phyloP scores from a whole-genome alignment of 2,113 vertebrate genomes.

The Lepus timidus region DNA sequence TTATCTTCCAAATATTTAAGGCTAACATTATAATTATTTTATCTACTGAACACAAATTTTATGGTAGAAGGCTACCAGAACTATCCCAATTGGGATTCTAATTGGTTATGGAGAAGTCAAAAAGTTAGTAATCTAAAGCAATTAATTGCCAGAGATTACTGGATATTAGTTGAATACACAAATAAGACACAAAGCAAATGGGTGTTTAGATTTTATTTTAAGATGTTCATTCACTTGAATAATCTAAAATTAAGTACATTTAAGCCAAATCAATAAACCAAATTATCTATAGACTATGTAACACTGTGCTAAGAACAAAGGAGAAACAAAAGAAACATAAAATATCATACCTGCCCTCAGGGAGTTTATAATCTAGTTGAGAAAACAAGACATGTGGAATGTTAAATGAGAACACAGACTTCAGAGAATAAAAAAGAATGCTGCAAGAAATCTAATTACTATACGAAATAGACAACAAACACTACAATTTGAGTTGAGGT shows the following conservation, averaged over 20 bases:
- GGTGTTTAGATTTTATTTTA: slow-evolving; percentile 66
- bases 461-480: slow-evolving; percentile 47
- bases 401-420: slow-evolving; percentile 76
- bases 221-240: slow-evolving; percentile 66
- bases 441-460: slow-evolving; percentile 56
- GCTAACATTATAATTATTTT: slow-evolving; percentile 60
- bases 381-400: slow-evolving; percentile 79
- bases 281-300: slow-evolving; percentile 62
- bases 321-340: slow-evolving; percentile 76
- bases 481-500: slow-evolving; percentile 44
- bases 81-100: slow-evolving; percentile 54
- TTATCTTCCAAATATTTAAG: slow-evolving; percentile 66
- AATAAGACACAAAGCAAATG: slow-evolving; percentile 65
- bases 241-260: slow-evolving; percentile 70
- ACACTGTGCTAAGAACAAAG: slow-evolving; percentile 65
- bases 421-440: slow-evolving; percentile 73
- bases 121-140: slow-evolving; percentile 75
- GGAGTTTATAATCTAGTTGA: slow-evolving; percentile 80
- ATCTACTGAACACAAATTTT: slow-evolving; percentile 64
- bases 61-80: slow-evolving; percentile 40
- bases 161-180: slow-evolving; percentile 71
- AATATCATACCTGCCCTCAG: slow-evolving; percentile 77
- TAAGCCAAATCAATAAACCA: slow-evolving; percentile 68
- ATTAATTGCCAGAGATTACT: slow-evolving; percentile 72
- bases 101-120: slow-evolving; percentile 56